Conservation (phyloP, 2,888 invertebrate genomes). For the Hirtodrosophila trivittata region DNA sequence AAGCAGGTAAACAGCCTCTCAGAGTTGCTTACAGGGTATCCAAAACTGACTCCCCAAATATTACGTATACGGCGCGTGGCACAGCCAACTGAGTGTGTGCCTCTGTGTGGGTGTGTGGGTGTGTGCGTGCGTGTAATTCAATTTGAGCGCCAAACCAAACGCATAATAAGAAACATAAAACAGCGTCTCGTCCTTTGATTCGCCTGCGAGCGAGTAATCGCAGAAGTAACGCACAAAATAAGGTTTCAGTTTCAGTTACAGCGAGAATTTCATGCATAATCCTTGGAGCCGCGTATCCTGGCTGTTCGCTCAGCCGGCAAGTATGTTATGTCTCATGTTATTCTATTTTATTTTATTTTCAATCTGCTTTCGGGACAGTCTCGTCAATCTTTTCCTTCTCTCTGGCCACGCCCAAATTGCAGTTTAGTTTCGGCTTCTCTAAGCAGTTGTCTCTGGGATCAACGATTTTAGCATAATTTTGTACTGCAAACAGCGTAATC, state of each 20-base stretch:
- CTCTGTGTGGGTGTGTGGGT: conserved; percentile 13
- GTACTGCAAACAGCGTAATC: conserved; percentile 15
- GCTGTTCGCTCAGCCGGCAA: conserved; percentile 52
- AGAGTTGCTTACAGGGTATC: background rate
- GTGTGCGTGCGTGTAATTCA: conserved; percentile 60
- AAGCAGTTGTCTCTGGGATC: conserved; percentile 17
- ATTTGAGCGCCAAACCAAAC: conserved; percentile 65
- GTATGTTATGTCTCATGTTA: no score
- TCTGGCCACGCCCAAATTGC: conserved; percentile 27
- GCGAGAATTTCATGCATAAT: conserved; percentile 61
- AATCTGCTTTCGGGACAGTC: conserved; percentile 49
- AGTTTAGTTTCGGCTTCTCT: conserved; percentile 1
- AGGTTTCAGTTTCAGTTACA: conserved; percentile 40
- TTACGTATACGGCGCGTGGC: conserved; percentile 57
- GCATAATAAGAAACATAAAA: conserved; percentile 53
- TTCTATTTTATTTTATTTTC: conserved; percentile 66
- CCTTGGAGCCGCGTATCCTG: conserved; percentile 37
- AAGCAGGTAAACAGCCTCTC: no score
- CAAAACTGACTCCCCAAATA: conserved; percentile 27
- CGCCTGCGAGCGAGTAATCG: conserved; percentile 13
- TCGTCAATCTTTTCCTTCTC: conserved; percentile 28
- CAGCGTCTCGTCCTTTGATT: conserved; percentile 42
- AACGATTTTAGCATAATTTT: conserved; percentile 27
- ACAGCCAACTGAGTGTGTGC: background rate
- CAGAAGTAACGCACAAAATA: conserved; percentile 6